Conservation (phyloP, 2,797 vertebrate species). For the Hozukius guyotensis region DNA sequence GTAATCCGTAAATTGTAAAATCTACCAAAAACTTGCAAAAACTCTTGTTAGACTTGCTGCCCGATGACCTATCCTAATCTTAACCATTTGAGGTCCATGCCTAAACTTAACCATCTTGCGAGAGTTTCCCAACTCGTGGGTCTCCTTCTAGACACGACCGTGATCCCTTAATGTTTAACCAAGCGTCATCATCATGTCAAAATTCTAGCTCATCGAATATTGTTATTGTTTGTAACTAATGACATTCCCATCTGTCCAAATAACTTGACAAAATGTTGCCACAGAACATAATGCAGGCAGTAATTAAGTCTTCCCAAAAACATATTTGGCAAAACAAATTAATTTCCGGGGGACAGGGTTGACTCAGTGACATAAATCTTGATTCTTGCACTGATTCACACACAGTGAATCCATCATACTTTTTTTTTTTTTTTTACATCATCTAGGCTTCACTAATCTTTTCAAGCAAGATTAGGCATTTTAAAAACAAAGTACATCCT, state of each 20-base stretch:
- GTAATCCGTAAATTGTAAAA: no score
- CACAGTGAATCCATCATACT: background rate
- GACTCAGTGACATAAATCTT: background rate
- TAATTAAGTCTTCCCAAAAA: background rate
- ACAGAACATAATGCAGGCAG: background rate
- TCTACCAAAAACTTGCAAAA: fast-evolving
- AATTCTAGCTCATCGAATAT: background rate
- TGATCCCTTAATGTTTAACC: background rate
- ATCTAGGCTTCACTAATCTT: background rate
- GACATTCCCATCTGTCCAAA: background rate
- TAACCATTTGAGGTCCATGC: no score
- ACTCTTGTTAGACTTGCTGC: fast-evolving
- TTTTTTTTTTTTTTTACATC: background rate
- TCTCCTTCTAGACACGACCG: no score
- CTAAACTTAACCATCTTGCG: no score
- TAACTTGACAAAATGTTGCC: background rate
- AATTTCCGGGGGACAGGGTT: background rate
- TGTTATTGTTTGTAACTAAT: background rate
- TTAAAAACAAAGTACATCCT: background rate
- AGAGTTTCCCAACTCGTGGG: no score
- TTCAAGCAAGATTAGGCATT: background rate
- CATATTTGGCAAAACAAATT: background rate
- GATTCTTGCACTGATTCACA: background rate
- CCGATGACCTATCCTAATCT: fast-evolving
- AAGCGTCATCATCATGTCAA: background rate